Base-by-base conservation (phyloP, 2,113 vertebrate genomes). In the Muscicapa adusta region DNA sequence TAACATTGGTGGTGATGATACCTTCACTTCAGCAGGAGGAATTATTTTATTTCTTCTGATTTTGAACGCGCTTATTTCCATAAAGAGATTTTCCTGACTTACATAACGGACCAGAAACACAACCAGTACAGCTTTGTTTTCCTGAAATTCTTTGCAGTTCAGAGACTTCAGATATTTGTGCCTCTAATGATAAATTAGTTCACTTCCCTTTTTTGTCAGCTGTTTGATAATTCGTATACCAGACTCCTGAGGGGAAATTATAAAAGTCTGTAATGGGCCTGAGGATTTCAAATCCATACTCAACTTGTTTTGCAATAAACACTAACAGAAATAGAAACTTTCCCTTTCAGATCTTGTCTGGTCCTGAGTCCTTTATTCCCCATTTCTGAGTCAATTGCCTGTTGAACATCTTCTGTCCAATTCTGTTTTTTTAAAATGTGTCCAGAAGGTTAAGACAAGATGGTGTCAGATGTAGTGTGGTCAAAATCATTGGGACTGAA, bases 401-500 rank as follows among this genome's bases (percentile, higher is more conserved):
- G 5, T 45, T 85, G 26, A 81, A 71, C 7, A 18, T 58, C 24
- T 71, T 86, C 54, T 40, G 20, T 66, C 31, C 34, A 48, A 31
- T 79, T 74, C 16, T n/a, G 14, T 5, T 82, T 65, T 18, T 22
- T 62, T 93, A 62, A n/a, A 43, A 42, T 24, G 5, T 78, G 18
- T 51, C 42, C 18, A 48, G 26, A 66, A 74, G 3, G 8, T 67
- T 65, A 53, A 82, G 53, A 47, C n/a, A 83, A 75, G 20, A 25
- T 57, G 51, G 14, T 74, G 4, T 56, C 56, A 61, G 42, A 43
- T 61, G 26, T 56, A 53, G 3, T 0, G 0, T 53, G 31, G 36
- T 53, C 61, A 78, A 38, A 78, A 8, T 73, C 9, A 40, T 18
- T 75, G 4, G 4, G 22, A 76, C 20, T 0, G 1, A 63, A 84